Percentiles rank a stretch among this genome's conserved stretches.
phyloP scores from a whole-genome alignment of 2,113 vertebrate genomes.

The Capricornis sumatraensis region DNA sequence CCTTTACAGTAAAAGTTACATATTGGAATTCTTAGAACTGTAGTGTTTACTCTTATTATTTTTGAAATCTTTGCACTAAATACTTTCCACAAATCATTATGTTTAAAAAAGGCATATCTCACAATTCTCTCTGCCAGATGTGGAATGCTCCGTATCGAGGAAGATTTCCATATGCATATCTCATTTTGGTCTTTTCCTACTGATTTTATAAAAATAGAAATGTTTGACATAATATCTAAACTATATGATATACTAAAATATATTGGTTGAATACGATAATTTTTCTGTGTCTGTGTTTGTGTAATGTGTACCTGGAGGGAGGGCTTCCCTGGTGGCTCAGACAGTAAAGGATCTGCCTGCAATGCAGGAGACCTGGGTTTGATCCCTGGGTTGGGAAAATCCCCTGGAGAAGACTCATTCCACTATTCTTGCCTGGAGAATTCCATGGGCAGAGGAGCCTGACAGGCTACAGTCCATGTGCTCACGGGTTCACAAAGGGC shows the following conservation, averaged over 20 bases:
- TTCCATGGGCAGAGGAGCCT: background rate
- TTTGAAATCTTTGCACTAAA: background rate
- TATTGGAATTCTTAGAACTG: background rate
- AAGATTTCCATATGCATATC: background rate
- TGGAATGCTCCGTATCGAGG: background rate
- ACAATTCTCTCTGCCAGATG: background rate
- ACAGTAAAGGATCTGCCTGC: background rate
- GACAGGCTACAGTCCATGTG: background rate
- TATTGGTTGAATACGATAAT: background rate
- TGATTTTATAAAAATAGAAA: background rate
- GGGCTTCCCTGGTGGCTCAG: background rate
- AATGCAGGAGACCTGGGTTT: background rate
- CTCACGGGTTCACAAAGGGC: rapidly evolving
- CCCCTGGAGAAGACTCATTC: background rate
- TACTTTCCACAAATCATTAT: background rate
- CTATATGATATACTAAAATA: background rate
- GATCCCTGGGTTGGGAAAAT: background rate
- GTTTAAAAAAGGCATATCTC: background rate
- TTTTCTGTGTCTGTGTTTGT: background rate
- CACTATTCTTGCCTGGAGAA: background rate
- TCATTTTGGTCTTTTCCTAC: background rate
- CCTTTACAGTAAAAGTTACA: background rate
- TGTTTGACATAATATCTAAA: background rate
- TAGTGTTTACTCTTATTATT: background rate
- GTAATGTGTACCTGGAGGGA: background rate